Percentiles rank a stretch among this genome's conserved stretches.
Conservation (phyloP, 2,888 invertebrate species). For the Patella pellucida region DNA sequence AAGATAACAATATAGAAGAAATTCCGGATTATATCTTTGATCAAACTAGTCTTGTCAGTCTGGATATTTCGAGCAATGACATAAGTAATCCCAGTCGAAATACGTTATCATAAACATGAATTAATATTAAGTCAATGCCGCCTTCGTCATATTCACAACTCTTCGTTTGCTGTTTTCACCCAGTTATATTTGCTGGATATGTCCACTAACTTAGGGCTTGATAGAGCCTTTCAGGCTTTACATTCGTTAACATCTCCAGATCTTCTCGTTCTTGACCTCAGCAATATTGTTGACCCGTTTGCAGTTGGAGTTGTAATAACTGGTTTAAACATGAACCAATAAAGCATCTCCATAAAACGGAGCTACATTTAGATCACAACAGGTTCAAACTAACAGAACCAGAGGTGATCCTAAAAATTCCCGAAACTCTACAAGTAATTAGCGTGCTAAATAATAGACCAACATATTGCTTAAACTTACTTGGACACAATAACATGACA, state of each 20-base stretch:
- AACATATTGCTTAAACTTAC: too few species aligned
- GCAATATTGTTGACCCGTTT: neutral
- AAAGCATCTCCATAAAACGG: constrained; percentile 1
- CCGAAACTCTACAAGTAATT: neutral
- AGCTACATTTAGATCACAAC: constrained; percentile 1
- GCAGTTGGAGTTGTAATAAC: neutral
- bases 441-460: neutral
- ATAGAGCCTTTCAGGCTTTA: neutral
- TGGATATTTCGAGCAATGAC: neutral
- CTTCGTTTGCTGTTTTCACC: constrained; percentile 7
- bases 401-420: neutral
- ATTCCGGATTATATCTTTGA: neutral
- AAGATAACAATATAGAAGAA: neutral
- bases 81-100: neutral
- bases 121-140: constrained; percentile 8
- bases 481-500: too few species aligned
- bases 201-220: neutral
- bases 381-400: neutral
- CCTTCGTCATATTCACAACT: neutral
- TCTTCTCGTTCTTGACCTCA: neutral
- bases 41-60: neutral
- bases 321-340: neutral
- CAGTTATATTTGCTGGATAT: constrained; percentile 1
- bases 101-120: neutral
- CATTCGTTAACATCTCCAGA: neutral